A percentile compares a stretch with the other conserved stretches of the same genome.
phyloP scores from a whole-genome alignment of 2,113 vertebrate species.

The Oreochromis tanganicae region DNA sequence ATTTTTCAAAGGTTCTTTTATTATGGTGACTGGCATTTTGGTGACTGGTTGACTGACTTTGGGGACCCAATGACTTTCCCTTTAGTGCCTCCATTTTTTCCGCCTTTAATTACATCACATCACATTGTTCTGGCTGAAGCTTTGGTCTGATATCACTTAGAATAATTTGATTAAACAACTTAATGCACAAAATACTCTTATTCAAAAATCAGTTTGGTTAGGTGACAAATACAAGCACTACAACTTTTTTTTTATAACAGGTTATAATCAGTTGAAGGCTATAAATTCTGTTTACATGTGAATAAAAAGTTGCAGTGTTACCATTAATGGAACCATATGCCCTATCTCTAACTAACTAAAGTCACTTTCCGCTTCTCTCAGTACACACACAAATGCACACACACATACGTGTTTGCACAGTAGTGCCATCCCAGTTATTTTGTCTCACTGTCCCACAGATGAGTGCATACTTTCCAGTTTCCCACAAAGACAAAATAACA shows the following conservation, averaged over 20 bases:
- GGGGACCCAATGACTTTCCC: not conserved
- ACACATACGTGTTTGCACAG: not conserved
- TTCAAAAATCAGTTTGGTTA: not conserved
- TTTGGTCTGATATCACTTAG: not conserved
- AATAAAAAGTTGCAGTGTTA: not conserved
- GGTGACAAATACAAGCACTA: not conserved
- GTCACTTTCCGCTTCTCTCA: not conserved
- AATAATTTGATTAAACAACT: not conserved
- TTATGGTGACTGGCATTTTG: not conserved
- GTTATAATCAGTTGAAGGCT: not conserved
- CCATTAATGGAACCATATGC: not conserved
- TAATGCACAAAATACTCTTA: not conserved
- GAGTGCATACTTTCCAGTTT: slow-evolving; percentile 62
- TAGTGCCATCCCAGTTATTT: slow-evolving; percentile 9
- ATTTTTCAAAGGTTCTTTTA: not conserved
- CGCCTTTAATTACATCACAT: not conserved
- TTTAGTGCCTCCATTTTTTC: not conserved
- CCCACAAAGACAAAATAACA: slow-evolving; percentile 55
- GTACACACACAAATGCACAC: not conserved
- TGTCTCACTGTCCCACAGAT: slow-evolving; percentile 45
- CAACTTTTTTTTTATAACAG: not conserved
- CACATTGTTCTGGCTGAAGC: not conserved
- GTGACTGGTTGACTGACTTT: not conserved
- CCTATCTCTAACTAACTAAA: not conserved
- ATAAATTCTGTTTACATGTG: not conserved